Percentiles rank a stretch among this genome's conserved stretches.
Conservation (phyloP, 2,888 invertebrate species). For the Caenorhabditis sp. region DNA sequence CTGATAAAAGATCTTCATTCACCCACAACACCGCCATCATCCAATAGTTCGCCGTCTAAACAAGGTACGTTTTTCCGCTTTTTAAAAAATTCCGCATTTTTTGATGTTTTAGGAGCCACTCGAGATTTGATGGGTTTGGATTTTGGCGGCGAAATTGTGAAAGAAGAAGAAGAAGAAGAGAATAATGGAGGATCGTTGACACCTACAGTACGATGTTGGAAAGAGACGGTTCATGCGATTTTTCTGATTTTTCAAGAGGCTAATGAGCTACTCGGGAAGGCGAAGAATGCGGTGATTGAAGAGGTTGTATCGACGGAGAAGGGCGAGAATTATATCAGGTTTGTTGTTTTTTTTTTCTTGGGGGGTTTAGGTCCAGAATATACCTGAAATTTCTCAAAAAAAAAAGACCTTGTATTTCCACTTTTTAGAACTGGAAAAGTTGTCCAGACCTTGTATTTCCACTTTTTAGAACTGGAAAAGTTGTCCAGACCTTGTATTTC, state of each 20-base stretch:
- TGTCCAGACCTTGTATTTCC: no score
- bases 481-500: no score
- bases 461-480: no score
- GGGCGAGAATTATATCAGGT: slow-evolving; percentile 41
- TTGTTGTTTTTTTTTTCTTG: no score
- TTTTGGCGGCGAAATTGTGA: slow-evolving; percentile 8
- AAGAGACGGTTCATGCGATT: slow-evolving; percentile 37
- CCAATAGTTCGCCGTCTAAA: slow-evolving; percentile 26
- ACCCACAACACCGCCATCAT: slow-evolving; percentile 6
- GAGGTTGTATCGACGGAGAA: slow-evolving; percentile 52
- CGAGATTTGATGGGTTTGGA: slow-evolving; percentile 24
- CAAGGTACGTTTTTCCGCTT: slow-evolving; percentile 8
- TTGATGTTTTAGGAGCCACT: background rate
- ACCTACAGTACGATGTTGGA: slow-evolving; percentile 20
- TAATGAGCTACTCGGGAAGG: slow-evolving; percentile 28
- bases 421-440: no score
- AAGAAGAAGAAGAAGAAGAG: slow-evolving; percentile 9
- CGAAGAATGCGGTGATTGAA: slow-evolving; percentile 23
- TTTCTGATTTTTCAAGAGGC: slow-evolving; percentile 39
- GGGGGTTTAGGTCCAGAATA: no score
- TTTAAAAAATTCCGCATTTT: background rate
- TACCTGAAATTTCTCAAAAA: no score
- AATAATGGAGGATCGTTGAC: slow-evolving; percentile 5
- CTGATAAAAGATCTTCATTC: slow-evolving; percentile 19
- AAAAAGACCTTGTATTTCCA: no score